phyloP scores from a whole-genome alignment of 2,888 invertebrate genomes.

The Leptopilina myrica region DNA sequence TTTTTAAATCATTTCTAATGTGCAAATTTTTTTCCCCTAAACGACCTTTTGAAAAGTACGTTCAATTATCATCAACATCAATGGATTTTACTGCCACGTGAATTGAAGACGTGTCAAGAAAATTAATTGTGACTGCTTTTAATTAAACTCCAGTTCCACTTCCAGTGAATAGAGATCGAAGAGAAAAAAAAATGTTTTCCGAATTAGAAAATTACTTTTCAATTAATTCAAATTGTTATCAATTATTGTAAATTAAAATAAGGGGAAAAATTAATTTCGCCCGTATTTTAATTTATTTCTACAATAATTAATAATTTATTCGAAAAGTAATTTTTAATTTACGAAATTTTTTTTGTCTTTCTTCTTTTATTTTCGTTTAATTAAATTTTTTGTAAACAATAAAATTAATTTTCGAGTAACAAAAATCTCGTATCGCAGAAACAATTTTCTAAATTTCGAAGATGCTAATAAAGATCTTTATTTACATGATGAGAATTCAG shows the following conservation, averaged over 20 bases:
- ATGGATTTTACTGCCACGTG: conserved; percentile 27
- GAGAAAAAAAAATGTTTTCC: background rate
- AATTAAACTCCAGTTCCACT: background rate
- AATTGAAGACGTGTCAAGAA: conserved; percentile 24
- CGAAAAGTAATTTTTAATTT: too few species aligned
- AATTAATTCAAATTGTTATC: too few species aligned
- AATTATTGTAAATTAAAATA: too few species aligned
- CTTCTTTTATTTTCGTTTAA: too few species aligned
- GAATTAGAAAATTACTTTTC: background rate
- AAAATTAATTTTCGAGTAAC: background rate
- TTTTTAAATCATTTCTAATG: background rate
- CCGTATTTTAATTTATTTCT: too few species aligned
- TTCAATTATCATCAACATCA: conserved; percentile 13
- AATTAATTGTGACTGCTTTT: conserved; percentile 16
- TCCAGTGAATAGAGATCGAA: conserved; percentile 21
- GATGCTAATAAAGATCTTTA: background rate
- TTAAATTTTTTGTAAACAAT: background rate
- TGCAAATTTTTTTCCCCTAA: background rate
- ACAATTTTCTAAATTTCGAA: background rate
- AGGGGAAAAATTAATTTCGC: too few species aligned
- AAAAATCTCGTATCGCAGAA: background rate
- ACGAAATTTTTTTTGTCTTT: too few species aligned
- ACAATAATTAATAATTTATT: too few species aligned
- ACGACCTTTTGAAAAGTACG: background rate
- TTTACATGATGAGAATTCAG: conserved; percentile 3